phyloP scores from a whole-genome alignment of 2,113 vertebrate genomes.

The Erinaceus europaeus region DNA sequence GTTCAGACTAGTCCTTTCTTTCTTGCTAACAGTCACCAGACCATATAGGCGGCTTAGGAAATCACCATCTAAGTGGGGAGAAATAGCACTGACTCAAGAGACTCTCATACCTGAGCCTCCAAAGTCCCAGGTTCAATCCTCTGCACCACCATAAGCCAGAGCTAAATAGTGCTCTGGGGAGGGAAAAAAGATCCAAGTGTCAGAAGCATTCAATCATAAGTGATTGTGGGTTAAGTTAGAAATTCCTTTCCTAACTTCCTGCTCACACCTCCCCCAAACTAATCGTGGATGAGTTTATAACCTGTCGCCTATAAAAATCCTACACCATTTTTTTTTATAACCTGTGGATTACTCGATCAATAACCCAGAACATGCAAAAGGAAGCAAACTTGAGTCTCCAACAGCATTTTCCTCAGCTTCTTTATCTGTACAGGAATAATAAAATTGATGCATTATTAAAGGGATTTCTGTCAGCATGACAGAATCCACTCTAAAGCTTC shows the following conservation, averaged over 20 bases:
- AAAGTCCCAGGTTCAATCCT: no score
- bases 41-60: neutral
- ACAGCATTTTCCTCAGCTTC: conserved; percentile 1
- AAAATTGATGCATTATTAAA: neutral
- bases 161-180: no score
- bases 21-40: neutral
- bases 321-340: neutral
- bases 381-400: neutral
- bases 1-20: neutral
- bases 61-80: no score
- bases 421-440: neutral
- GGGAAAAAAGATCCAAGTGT: neutral
- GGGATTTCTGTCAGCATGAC: neutral
- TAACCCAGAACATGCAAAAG: neutral
- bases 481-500: neutral
- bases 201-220: neutral
- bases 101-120: no score
- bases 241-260: neutral
- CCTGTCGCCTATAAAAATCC: neutral
- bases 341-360: neutral
- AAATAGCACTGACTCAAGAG: no score
- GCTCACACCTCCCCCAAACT: neutral
- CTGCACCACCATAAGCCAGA: no score
- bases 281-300: neutral
- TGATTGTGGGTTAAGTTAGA: conserved; percentile 6